A percentile compares a stretch with the other conserved stretches of the same genome.
phyloP scores from a whole-genome alignment of 2,113 vertebrate genomes.

The Caranx ignobilis region DNA sequence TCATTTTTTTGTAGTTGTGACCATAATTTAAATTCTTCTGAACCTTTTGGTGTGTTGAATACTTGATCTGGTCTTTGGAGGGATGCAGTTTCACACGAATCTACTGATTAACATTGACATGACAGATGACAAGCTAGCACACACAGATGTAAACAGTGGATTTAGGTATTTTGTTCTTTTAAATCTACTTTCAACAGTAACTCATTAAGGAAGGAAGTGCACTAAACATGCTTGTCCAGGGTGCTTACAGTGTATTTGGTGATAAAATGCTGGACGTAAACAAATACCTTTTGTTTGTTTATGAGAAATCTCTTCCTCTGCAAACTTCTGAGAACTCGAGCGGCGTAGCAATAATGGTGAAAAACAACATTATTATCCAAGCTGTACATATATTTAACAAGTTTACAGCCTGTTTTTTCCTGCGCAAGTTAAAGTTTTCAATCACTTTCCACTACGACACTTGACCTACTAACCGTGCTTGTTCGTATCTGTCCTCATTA shows the following conservation, averaged over 20 bases:
- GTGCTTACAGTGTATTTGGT: background rate
- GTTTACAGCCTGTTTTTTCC: background rate
- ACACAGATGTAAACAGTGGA: background rate
- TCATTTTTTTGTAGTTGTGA: background rate
- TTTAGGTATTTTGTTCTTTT: too few species aligned
- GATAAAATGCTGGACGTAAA: background rate
- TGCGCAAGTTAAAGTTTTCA: background rate
- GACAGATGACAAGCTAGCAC: background rate
- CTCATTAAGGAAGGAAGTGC: background rate
- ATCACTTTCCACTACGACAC: too few species aligned
- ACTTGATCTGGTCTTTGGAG: background rate
- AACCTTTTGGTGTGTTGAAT: background rate
- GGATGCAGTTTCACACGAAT: too few species aligned
- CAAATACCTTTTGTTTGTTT: background rate
- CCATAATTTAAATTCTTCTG: background rate
- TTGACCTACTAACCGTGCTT: background rate
- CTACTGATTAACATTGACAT: background rate
- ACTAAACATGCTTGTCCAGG: background rate
- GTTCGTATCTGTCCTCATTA: background rate
- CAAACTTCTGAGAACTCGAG: background rate
- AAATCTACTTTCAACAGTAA: background rate
- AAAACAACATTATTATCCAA: background rate
- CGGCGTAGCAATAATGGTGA: background rate
- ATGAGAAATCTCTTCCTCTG: background rate
- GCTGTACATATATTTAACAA: background rate